Conservation (phyloP, 2,797 vertebrate species). For the Antennarius maculatus region DNA sequence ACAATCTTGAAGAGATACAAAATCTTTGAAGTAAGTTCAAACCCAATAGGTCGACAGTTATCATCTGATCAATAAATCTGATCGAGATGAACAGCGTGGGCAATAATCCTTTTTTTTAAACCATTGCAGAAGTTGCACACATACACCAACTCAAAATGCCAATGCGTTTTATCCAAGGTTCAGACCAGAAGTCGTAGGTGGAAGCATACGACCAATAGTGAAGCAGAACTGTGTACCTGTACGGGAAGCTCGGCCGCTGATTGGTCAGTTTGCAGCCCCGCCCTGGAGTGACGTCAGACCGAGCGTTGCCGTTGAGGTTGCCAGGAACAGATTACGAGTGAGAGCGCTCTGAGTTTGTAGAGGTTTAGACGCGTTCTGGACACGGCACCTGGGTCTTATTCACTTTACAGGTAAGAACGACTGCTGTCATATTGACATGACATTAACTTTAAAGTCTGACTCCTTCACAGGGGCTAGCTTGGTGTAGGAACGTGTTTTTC, state of each 20-base stretch:
- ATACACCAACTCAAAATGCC: constrained; percentile 2
- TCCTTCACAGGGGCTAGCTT: not conserved
- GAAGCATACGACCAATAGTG: constrained; percentile 8
- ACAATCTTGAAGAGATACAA: no score
- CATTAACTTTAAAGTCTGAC: constrained; percentile 30
- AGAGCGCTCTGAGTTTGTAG: constrained; percentile 31
- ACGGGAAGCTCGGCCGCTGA: constrained; percentile 29
- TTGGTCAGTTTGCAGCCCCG: constrained; percentile 50
- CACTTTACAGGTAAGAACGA: constrained; percentile 56
- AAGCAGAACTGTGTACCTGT: constrained; percentile 52
- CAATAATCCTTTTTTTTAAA: not conserved
- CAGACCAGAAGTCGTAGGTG: constrained; percentile 5
- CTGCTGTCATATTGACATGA: not conserved
- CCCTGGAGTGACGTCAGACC: constrained; percentile 62
- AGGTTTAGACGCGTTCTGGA: constrained; percentile 24
- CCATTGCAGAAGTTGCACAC: not conserved
- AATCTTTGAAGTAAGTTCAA: no score
- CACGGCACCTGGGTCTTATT: constrained; percentile 1
- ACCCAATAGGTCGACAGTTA: no score
- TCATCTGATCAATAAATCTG: no score
- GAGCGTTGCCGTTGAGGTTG: constrained; percentile 33
- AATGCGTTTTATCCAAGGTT: not conserved
- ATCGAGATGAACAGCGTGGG: no score
- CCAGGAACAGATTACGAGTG: constrained; percentile 30
- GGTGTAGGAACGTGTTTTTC: not conserved